Percentiles rank a stretch among this genome's conserved stretches.
Evolutionary conservation across 1,140 invertebrate genomes (phyloP).

Genomic region (Hyphantria cunea): DNA sequence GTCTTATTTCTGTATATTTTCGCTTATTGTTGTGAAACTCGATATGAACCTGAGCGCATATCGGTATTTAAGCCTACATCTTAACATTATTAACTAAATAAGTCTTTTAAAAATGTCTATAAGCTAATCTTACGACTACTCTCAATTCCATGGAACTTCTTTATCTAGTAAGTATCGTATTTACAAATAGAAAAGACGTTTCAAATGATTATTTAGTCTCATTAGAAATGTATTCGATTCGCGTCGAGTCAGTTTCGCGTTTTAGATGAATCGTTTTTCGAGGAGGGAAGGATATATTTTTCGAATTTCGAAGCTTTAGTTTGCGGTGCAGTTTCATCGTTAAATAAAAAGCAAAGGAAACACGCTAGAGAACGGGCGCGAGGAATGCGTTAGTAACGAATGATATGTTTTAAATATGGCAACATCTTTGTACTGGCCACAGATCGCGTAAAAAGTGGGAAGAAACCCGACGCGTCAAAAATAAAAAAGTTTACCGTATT

Average conservation of each 20-base stretch:
- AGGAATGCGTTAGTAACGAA: conserved; percentile 60
- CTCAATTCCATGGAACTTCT: conserved; percentile 67
- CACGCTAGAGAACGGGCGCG: background rate
- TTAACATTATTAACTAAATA: conserved; percentile 50
- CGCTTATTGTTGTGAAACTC: too few species aligned
- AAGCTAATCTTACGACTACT: conserved; percentile 48
- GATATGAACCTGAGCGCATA: too few species aligned
- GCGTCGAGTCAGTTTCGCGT: conserved; percentile 16
- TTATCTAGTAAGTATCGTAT: conserved; percentile 40
- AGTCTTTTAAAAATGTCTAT: conserved; percentile 71
- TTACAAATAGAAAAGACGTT: conserved; percentile 33
- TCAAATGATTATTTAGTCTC: conserved; percentile 10
- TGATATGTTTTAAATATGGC: conserved; percentile 75
- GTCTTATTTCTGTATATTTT: too few species aligned
- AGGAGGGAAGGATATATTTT: background rate
- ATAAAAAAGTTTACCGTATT: background rate
- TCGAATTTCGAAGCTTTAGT: conserved; percentile 14
- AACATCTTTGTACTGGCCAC: conserved; percentile 44
- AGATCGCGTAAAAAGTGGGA: conserved; percentile 1
- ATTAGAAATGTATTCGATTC: conserved; percentile 19
- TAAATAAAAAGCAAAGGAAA: background rate
- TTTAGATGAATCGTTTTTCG: conserved; percentile 3
- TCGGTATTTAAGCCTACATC: too few species aligned
- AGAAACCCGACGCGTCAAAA: background rate
- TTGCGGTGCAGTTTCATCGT: conserved; percentile 30